These are phyloP conservation scores for Turnix velox DNA, from an alignment of 2,113 vertebrate genomes.

Conservation along the genomic window DNA sequence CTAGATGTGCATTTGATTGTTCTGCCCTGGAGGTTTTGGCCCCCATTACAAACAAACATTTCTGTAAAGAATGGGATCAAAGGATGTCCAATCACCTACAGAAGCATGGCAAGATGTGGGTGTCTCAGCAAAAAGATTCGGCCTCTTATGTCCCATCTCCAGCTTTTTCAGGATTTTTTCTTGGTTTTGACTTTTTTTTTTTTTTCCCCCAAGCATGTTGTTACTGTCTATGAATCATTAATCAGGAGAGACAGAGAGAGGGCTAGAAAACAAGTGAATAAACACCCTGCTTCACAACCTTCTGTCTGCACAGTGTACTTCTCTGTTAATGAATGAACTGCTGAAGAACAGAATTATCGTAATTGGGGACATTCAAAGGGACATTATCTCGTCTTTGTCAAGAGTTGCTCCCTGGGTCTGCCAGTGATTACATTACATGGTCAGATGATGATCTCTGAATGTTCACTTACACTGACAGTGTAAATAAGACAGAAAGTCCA, in stretches of 20 bases:
- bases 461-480: neutral
- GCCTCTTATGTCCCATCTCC: neutral
- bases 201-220: neutral
- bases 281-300: conserved; percentile 43
- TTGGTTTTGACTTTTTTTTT: neutral
- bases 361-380: conserved; percentile 24
- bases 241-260: neutral
- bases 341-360: conserved; percentile 26
- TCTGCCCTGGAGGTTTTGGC: neutral
- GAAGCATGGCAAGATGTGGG: neutral
- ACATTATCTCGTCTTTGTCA: neutral
- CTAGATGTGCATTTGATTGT: neutral
- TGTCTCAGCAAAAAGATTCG: neutral
- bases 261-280: conserved; percentile 59
- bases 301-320: conserved; percentile 40
- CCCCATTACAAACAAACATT: no score
- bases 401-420: neutral
- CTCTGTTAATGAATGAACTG: conserved; percentile 52
- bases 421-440: neutral
- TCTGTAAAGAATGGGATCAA: no score
- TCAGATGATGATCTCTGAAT: neutral
- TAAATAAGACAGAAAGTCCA: neutral
- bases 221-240: conserved; percentile 56
- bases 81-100: neutral
- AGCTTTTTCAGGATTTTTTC: neutral